Evolutionary conservation across 2,797 vertebrate species (phyloP).

Genomic region (Megalops cyprinoides): DNA sequence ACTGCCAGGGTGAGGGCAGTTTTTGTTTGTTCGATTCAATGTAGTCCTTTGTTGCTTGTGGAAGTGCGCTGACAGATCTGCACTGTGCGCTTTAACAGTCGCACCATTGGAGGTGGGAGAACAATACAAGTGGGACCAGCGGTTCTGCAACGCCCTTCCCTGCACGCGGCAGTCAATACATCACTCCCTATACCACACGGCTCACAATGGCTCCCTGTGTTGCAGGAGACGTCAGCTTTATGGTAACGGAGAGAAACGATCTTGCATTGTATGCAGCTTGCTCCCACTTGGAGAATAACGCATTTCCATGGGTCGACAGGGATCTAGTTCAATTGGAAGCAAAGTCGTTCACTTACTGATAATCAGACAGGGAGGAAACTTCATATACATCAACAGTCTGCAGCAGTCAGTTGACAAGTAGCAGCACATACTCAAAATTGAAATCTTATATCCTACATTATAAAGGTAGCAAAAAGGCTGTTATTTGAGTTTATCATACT

Average conservation of each 20-base stretch:
- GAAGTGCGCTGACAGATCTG: not conserved
- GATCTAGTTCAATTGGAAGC: not conserved
- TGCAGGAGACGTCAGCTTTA: not conserved
- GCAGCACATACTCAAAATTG: too few species aligned
- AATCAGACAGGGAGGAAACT: not conserved
- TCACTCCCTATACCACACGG: not conserved
- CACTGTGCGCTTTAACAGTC: constrained; percentile 14
- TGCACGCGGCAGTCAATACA: not conserved
- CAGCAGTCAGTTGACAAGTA: too few species aligned
- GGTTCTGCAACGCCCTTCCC: not conserved
- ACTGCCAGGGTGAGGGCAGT: not conserved
- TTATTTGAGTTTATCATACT: too few species aligned
- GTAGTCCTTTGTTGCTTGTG: constrained; percentile 1
- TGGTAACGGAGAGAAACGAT: not conserved
- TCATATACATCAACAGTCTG: too few species aligned
- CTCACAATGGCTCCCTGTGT: constrained; percentile 18
- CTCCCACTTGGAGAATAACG: constrained; percentile 9
- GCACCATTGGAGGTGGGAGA: not conserved
- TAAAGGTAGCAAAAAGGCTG: too few species aligned
- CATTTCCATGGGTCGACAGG: not conserved
- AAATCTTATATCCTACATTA: too few species aligned
- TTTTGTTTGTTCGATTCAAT: not conserved
- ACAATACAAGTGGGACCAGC: constrained; percentile 1
- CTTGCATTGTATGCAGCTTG: not conserved
- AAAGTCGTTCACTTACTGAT: not conserved